Evolutionary conservation across 2,113 vertebrate genomes (phyloP), one percentile per base, ranked within the genome.

Genomic region (Myodes glareolus): DNA sequence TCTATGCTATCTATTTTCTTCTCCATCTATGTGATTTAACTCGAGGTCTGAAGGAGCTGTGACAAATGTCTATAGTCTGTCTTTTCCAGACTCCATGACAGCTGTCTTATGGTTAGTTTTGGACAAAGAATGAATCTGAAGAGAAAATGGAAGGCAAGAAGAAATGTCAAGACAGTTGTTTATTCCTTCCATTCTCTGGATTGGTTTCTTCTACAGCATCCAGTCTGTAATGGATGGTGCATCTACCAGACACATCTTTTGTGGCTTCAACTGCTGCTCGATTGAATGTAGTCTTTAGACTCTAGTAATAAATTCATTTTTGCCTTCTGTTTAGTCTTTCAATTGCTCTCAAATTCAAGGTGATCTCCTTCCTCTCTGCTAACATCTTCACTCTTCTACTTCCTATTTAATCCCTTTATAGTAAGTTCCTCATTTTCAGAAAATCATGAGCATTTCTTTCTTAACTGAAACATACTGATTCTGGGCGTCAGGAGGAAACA

Each of bases 251-350:
- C 0, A 58, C 50, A 12, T 13, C 14, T 76, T 70, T 31, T 11
- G 6, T 1, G 21, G 16, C 31, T 72, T 47, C 33, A n/a, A 12
- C 8, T 87, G 45, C 42, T 39, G 3, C 21, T 14, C 25, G 6
- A 2, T 0, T 5, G 17, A 27, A 1, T n/a, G 31, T 1, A 55
- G 25, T 5, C 23, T 21, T 36, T n/a, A 3, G 55, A n/a, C 25
- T 72, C 39, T 7, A 23, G 11, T 63, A 42, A 45, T 11, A 52
- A 31, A 13, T 68, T 52, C 13, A 5, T 1, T 36, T 47, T 91
- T 33, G 61, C 36, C 80, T 82, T 82, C 36, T 82, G 19, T 39
- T 31, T 19, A 21, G 58, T 58, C 21, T 50, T 47, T 68, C 6
- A 16, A 29, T 2, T 50, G 36, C 27, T 90, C 14, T 65, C 6